Conservation (phyloP, 1,140 invertebrate genomes). For the Rhagoletis zephyria region DNA sequence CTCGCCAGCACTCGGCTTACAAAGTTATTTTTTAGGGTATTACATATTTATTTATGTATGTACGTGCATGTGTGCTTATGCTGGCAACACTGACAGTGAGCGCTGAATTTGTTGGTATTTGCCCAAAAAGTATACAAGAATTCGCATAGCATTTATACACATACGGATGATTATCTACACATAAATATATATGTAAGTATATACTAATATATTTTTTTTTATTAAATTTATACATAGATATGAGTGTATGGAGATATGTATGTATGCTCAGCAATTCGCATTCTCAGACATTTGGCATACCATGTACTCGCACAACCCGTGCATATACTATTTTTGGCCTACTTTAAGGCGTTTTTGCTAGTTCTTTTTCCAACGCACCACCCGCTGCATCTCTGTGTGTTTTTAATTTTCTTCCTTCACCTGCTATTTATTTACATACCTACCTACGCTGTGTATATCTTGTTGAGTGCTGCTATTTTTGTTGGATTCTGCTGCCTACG, state of each 20-base stretch:
- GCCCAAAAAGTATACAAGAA: constrained; percentile 24
- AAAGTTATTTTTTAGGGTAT: neutral
- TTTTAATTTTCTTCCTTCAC: neutral
- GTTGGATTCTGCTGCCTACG: constrained; percentile 21
- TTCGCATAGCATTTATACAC: neutral
- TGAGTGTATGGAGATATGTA: too few species aligned
- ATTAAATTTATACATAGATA: too few species aligned
- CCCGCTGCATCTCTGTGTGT: neutral
- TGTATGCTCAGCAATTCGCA: neutral
- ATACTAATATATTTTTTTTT: too few species aligned
- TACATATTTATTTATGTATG: neutral
- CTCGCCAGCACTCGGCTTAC: neutral
- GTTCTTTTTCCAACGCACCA: neutral
- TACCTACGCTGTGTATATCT: neutral
- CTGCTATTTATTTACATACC: neutral
- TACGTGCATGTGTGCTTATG: neutral
- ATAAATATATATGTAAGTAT: too few species aligned
- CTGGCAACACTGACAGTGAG: neutral
- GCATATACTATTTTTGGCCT: constrained; percentile 16
- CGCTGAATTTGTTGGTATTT: neutral
- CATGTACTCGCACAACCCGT: too few species aligned
- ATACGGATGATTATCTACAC: neutral
- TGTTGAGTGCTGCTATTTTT: constrained; percentile 19
- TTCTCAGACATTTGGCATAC: constrained; percentile 30
- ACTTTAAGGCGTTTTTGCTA: constrained; percentile 37